Evolutionary conservation across 1,140 invertebrate species (phyloP), one percentile per base, ranked within the genome.

Genomic region (Cydia pomonella): DNA sequence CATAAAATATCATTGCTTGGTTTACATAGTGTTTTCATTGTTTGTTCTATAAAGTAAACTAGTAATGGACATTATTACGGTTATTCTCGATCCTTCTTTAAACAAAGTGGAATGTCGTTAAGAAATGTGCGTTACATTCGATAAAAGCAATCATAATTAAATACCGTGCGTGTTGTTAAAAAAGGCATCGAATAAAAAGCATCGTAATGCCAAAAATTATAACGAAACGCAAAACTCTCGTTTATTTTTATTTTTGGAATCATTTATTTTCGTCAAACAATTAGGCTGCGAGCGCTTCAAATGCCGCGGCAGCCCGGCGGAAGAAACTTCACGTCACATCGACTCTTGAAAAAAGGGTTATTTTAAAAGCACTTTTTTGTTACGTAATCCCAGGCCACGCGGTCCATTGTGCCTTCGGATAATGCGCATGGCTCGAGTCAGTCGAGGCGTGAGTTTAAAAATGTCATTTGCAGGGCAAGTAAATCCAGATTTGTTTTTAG

Each of bases 261-360:
- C 87, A 92, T 91, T 92, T 91, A 89, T 91, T 91, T 90, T 88
- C 87, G 87, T 90, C 85, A 85, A 90, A 87, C 87, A 92, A 92
- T 90, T 90, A 90, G 86, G 85, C 80, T 78, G 81, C 74, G 79
- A 77, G 77, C 77, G 82, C 69, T 81, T 77, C 85, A 81, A 82
- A 82, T 82, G 77, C 76, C 77, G 82, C 76, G 76, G 77, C 77
- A 74, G 76, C 69, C 75, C 74, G 80, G 73, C 79, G 83, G 83
- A 88, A 87, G 87, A 88, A 90, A 88, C 80, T 86, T 82, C 83
- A 79, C 84, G 82, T 90, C 85, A 84, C 85, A 87, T 84, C 80
- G 74, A 72, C 78, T 81, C 79, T 76, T 79, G 75, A 77, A 83
- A 86, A 90, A 87, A 84, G 88, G 87, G 83, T 83, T 84, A 77